A percentile compares a stretch with the other conserved stretches of the same genome.
phyloP scores from a whole-genome alignment of 1,140 invertebrate species.

The Ericerus pela region DNA sequence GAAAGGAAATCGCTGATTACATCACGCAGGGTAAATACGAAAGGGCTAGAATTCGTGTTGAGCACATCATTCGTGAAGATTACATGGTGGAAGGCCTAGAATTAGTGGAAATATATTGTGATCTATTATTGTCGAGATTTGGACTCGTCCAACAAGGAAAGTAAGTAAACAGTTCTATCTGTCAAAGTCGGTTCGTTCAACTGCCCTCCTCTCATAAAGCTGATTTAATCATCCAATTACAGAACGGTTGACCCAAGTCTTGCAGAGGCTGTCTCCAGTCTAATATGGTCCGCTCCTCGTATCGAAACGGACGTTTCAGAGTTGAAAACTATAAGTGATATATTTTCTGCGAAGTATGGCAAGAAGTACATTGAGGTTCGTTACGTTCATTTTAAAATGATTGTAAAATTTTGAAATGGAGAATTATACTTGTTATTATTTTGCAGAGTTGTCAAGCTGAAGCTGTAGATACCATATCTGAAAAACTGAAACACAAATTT shows the following conservation, averaged over 20 bases:
- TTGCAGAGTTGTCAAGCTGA: slow-evolving; percentile 54
- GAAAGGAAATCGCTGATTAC: slow-evolving; percentile 96
- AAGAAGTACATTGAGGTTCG: slow-evolving; percentile 65
- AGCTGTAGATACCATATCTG: slow-evolving; percentile 64
- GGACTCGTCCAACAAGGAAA: slow-evolving; percentile 96
- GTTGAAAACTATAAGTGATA: slow-evolving; percentile 81
- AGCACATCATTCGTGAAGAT: slow-evolving; percentile 97
- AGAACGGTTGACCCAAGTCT: slow-evolving; percentile 86
- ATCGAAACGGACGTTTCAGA: slow-evolving; percentile 69
- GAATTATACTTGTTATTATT: not conserved
- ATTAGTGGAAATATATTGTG: slow-evolving; percentile 98
- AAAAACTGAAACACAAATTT: slow-evolving; percentile 92
- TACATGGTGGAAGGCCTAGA: slow-evolving; percentile 99
- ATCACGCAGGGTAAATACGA: slow-evolving; percentile 79
- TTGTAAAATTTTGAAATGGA: not conserved
- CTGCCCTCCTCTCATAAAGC: not conserved
- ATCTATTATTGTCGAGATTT: slow-evolving; percentile 90
- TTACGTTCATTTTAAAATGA: not conserved
- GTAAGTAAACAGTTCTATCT: slow-evolving; percentile 34
- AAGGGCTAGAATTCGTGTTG: slow-evolving; percentile 88
- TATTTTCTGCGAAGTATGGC: slow-evolving; percentile 85
- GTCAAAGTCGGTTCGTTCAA: not conserved
- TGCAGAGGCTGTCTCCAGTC: slow-evolving; percentile 84
- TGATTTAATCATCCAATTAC: slow-evolving; percentile 15
- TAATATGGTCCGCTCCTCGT: slow-evolving; percentile 92